Evolutionary conservation across 2,888 invertebrate species (phyloP).

Genomic region (Tachina grossa): DNA sequence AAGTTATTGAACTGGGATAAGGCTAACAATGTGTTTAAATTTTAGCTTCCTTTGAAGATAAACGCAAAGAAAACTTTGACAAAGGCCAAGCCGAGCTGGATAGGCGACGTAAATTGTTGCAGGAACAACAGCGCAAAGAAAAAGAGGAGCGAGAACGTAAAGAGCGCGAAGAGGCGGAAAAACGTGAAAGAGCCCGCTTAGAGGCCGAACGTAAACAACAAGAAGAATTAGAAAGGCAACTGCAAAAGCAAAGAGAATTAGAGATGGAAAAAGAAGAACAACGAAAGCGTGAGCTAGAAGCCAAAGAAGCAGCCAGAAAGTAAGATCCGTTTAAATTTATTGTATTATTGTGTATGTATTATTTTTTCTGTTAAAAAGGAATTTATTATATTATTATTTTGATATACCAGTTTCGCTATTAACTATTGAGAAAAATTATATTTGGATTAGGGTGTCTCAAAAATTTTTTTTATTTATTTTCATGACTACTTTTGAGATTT

Average conservation of each 20-base stretch:
- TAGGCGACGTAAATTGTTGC: slow-evolving; percentile 92
- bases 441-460: too few relatives aligned
- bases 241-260: slow-evolving; percentile 90
- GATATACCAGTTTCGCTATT: too few relatives aligned
- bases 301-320: slow-evolving; percentile 89
- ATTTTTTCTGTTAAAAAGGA: too few relatives aligned
- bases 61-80: slow-evolving; percentile 97
- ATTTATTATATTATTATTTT: too few relatives aligned
- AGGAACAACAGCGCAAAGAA: slow-evolving; percentile 95
- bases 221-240: slow-evolving; percentile 92
- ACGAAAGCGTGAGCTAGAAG: slow-evolving; percentile 90
- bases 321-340: slow-evolving; percentile 55
- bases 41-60: slow-evolving; percentile 95
- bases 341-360: too few relatives aligned
- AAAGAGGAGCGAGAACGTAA: slow-evolving; percentile 96
- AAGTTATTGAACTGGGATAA: background rate
- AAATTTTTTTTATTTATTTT: too few relatives aligned
- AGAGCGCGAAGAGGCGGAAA: slow-evolving; percentile 94
- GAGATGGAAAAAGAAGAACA: slow-evolving; percentile 91
- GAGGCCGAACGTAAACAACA: slow-evolving; percentile 91
- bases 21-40: slow-evolving; percentile 46
- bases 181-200: slow-evolving; percentile 90
- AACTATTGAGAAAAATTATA: too few relatives aligned
- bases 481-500: too few relatives aligned
- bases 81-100: slow-evolving; percentile 99